phyloP scores from a whole-genome alignment of 2,797 vertebrate genomes.

The Danio aesculapii region DNA sequence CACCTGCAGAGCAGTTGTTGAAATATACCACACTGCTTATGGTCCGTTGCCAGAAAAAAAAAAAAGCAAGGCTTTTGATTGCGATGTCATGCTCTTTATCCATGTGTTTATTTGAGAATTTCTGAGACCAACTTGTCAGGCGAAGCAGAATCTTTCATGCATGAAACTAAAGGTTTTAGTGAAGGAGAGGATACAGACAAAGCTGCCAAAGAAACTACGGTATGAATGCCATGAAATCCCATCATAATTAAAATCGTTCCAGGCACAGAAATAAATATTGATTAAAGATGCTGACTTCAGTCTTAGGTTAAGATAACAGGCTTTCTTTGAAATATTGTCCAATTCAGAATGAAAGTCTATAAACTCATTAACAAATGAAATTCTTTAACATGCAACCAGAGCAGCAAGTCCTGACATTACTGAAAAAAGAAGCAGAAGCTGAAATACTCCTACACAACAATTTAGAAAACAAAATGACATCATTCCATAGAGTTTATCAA shows the following conservation, averaged over 20 bases:
- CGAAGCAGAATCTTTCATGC: neutral
- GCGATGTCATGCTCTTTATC: neutral
- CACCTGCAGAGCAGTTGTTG: conserved; percentile 26
- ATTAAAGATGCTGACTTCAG: neutral
- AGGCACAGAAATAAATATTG: neutral
- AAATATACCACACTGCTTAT: conserved; percentile 9
- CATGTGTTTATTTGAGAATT: neutral
- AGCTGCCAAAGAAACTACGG: neutral
- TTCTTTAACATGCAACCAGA: neutral
- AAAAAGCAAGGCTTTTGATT: neutral
- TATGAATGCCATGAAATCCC: neutral
- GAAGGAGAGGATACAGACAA: neutral
- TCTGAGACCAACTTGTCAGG: conserved; percentile 10
- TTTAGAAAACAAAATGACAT: neutral
- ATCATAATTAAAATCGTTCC: neutral
- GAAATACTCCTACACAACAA: neutral
- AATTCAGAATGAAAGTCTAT: neutral
- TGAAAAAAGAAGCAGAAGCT: neutral
- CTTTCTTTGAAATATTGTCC: neutral
- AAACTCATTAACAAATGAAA: too few relatives aligned
- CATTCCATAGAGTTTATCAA: neutral
- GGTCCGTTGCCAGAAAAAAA: neutral
- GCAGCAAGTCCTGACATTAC: neutral
- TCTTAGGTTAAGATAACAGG: neutral
- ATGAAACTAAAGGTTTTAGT: neutral